Conservation (phyloP, 2,888 invertebrate genomes). For the Pyrocoelia pectoralis region DNA sequence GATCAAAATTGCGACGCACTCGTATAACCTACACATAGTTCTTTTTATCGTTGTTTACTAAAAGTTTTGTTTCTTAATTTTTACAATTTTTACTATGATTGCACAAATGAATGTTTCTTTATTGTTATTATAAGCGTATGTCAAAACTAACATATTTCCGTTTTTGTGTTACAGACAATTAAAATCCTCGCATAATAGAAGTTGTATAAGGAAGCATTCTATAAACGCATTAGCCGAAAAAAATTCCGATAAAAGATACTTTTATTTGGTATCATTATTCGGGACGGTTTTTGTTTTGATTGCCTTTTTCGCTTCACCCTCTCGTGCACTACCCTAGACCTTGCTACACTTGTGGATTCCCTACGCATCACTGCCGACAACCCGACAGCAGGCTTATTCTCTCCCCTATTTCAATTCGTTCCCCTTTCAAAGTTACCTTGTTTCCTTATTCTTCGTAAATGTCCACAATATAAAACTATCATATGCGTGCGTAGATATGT, state of each 20-base stretch:
- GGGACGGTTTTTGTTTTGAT: slow-evolving; percentile 22
- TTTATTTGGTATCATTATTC: slow-evolving; percentile 19
- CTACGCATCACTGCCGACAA: slow-evolving; percentile 44
- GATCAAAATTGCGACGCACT: no score
- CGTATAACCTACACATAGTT: no score
- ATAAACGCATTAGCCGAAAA: not conserved
- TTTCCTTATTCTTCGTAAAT: slow-evolving; percentile 14
- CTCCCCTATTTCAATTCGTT: slow-evolving; percentile 31
- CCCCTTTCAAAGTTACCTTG: slow-evolving; percentile 19
- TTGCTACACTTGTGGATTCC: slow-evolving; percentile 48
- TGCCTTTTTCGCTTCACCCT: slow-evolving; percentile 21
- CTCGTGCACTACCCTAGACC: slow-evolving; percentile 20
- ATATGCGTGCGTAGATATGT: not conserved
- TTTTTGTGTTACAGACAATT: not conserved
- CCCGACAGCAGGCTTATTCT: slow-evolving; percentile 39
- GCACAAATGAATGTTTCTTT: no score
- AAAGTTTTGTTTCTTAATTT: no score
- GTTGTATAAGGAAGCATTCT: not conserved
- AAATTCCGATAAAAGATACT: slow-evolving; percentile 2
- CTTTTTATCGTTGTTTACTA: no score
- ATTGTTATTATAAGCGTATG: no score
- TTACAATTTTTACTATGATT: no score
- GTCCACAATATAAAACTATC: slow-evolving; percentile 16
- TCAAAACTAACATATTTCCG: no score
- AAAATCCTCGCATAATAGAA: not conserved